A percentile compares a stretch with the other conserved stretches of the same genome.
Evolutionary conservation across 2,797 vertebrate species (phyloP).

Genomic region (Arrhamphus sclerolepis): DNA sequence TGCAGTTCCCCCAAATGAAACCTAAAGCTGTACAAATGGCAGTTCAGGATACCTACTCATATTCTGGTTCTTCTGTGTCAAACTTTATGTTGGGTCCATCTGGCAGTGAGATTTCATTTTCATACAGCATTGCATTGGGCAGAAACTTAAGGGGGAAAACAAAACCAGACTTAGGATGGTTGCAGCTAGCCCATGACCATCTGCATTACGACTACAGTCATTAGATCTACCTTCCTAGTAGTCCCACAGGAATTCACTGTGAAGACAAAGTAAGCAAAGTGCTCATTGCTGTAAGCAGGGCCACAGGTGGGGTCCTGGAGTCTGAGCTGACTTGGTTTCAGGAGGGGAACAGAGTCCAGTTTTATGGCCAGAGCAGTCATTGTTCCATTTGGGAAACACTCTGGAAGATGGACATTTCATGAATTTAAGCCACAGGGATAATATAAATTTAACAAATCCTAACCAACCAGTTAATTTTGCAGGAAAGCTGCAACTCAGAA

Average conservation of each 20-base stretch:
- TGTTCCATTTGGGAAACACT: constrained; percentile 83
- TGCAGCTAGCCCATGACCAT: no score
- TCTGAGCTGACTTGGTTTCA: constrained; percentile 72
- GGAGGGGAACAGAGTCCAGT: constrained; percentile 58
- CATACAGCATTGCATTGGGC: constrained; percentile 70
- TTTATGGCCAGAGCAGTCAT: constrained; percentile 79
- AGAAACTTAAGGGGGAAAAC: constrained; percentile 63
- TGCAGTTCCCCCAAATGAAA: not conserved
- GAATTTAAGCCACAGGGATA: not conserved
- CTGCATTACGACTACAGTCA: not conserved
- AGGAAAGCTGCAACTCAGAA: constrained; percentile 64
- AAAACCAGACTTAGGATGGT: no score
- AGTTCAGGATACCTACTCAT: constrained; percentile 49
- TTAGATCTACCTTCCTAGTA: constrained; percentile 62
- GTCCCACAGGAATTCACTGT: constrained; percentile 74
- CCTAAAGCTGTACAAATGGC: no score
- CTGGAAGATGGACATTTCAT: constrained; percentile 50
- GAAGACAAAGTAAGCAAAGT: constrained; percentile 72
- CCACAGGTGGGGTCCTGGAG: constrained; percentile 77
- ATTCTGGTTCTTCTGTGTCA: constrained; percentile 18
- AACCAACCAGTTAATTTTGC: constrained; percentile 61
- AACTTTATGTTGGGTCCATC: not conserved
- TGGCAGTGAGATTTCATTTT: constrained; percentile 75
- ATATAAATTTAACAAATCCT: no score
- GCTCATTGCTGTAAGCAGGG: constrained; percentile 64